phyloP scores from a whole-genome alignment of 2,797 vertebrate genomes.

The Delichon dasypus region DNA sequence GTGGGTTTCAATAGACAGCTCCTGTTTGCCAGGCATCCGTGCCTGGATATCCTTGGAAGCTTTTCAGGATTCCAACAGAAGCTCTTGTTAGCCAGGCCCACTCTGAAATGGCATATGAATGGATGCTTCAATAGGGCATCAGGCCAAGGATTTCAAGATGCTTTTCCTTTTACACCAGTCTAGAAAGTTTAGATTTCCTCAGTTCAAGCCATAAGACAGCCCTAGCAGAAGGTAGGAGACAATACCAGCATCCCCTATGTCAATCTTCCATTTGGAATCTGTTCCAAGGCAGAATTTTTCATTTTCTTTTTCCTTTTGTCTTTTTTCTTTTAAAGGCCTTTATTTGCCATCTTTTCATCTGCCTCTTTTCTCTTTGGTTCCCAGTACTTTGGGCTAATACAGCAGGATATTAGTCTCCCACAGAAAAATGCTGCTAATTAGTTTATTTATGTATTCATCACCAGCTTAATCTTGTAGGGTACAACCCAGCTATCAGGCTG shows the following conservation, averaged over 20 bases:
- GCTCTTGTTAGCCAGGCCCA: slow-evolving; percentile 1
- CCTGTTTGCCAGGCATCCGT: not conserved
- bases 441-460: slow-evolving; percentile 28
- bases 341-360: slow-evolving; percentile 25
- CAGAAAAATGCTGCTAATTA: slow-evolving; percentile 37
- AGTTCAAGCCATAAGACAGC: slow-evolving; percentile 26
- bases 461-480: not conserved
- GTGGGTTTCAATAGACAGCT: not conserved
- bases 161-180: slow-evolving; percentile 14
- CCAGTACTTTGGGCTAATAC: slow-evolving; percentile 1
- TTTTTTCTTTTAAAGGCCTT: slow-evolving; percentile 30
- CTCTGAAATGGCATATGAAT: slow-evolving; percentile 17
- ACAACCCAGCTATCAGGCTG: not conserved
- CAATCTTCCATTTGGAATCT: slow-evolving; percentile 47
- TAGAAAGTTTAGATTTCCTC: slow-evolving; percentile 52
- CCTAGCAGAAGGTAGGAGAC: slow-evolving; percentile 38
- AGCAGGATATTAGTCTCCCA: not conserved
- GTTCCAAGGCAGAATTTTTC: not conserved
- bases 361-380: slow-evolving; percentile 13
- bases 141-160: slow-evolving; percentile 48
- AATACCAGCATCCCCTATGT: slow-evolving; percentile 8
- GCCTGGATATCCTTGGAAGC: not conserved
- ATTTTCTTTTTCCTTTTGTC: slow-evolving; percentile 1
- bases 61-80: slow-evolving; percentile 20
- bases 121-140: slow-evolving; percentile 41